These are phyloP conservation scores for Dasyornis broadbenti DNA, from an alignment of 2,113 vertebrate genomes.

Conservation along the genomic window DNA sequence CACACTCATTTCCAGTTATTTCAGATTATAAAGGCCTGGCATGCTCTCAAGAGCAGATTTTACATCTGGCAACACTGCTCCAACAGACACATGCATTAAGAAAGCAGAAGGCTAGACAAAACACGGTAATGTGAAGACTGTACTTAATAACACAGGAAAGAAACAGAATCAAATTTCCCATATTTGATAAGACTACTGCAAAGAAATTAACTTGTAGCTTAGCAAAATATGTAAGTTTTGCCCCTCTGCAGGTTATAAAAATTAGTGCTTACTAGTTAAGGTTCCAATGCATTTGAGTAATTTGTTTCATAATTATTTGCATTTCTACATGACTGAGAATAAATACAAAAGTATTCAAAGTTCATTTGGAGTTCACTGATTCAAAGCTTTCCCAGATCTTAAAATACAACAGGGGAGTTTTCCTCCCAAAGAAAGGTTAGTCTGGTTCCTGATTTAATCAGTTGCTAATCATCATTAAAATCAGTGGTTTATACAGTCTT, in stretches of 20 bases:
- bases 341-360: not conserved
- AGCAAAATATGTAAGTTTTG: not conserved
- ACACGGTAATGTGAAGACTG: constrained; percentile 13
- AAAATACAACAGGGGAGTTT: not conserved
- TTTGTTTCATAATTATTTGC: not conserved
- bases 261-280: not conserved
- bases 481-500: not conserved
- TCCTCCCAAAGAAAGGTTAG: not conserved
- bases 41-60: not conserved
- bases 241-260: not conserved
- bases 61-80: not conserved
- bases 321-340: not conserved
- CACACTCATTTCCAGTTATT: not conserved
- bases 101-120: constrained; percentile 32
- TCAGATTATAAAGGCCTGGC: not conserved
- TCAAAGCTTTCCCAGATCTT: not conserved
- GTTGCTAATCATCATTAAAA: not conserved
- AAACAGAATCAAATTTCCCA: not conserved
- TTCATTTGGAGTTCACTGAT: not conserved
- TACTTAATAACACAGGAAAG: constrained; percentile 13
- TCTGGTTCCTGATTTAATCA: not conserved
- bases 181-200: not conserved
- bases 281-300: not conserved
- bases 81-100: not conserved
- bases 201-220: not conserved